phyloP scores from a whole-genome alignment of 1,140 invertebrate species.

The Antheraea pernyi region DNA sequence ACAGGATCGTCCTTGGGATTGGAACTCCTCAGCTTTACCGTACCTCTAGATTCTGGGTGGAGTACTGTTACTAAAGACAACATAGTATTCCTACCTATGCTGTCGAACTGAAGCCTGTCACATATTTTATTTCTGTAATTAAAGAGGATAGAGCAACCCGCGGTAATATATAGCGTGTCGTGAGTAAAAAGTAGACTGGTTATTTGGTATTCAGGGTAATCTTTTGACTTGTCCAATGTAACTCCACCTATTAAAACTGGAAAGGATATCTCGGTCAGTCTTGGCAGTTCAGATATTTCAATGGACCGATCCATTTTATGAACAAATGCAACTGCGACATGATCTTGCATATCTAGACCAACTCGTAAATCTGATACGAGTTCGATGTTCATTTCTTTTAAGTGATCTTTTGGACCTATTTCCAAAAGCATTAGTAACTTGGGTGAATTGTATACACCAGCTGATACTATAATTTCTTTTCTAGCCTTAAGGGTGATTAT shows the following conservation, averaged over 20 bases:
- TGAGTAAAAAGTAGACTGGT: constrained; percentile 6
- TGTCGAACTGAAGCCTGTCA: not conserved
- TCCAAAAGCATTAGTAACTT: constrained; percentile 18
- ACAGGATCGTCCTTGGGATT: constrained; percentile 5
- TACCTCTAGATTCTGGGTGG: constrained; percentile 12
- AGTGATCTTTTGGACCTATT: constrained; percentile 13
- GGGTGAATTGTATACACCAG: constrained; percentile 18
- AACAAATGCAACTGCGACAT: not conserved
- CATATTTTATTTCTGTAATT: constrained; percentile 9
- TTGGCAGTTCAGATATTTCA: not conserved
- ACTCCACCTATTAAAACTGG: constrained; percentile 2
- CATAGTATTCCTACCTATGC: constrained; percentile 2
- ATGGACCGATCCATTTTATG: constrained; percentile 13
- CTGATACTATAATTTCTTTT: constrained; percentile 18
- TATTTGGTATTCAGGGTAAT: constrained; percentile 12
- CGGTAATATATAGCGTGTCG: constrained; percentile 6
- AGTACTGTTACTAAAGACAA: constrained; percentile 1
- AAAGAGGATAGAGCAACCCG: not conserved
- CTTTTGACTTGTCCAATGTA: constrained; percentile 6
- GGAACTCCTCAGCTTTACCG: constrained; percentile 10
- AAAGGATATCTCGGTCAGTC: not conserved
- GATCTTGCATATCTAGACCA: constrained; percentile 10
- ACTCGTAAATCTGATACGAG: constrained; percentile 14
- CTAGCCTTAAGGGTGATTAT: constrained; percentile 10
- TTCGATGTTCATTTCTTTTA: constrained; percentile 11